Conservation (phyloP, 2,888 invertebrate genomes). For the Drosophila pegasa region DNA sequence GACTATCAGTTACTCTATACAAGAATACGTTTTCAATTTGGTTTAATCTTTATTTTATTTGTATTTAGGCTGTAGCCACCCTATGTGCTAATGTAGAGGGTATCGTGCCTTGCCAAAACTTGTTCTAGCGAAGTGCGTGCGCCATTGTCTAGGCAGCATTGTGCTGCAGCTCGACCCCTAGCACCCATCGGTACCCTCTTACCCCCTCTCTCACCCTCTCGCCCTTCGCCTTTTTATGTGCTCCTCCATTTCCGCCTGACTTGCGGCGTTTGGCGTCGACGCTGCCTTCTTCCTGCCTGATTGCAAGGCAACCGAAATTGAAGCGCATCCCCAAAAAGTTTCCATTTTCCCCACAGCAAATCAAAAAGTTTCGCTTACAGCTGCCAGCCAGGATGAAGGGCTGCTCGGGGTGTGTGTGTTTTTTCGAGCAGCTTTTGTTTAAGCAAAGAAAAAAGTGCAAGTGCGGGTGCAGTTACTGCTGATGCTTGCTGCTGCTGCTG, state of each 20-base stretch:
- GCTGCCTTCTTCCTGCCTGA: constrained; percentile 56
- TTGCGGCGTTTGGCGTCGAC: constrained; percentile 71
- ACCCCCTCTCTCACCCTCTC: neutral
- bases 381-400: neutral
- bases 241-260: constrained; percentile 65
- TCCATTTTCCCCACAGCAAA: constrained; percentile 40
- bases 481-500: constrained; percentile 2
- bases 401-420: neutral
- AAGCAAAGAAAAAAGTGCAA: constrained; percentile 66
- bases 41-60: neutral
- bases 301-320: constrained; percentile 77
- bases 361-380: constrained; percentile 76
- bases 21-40: neutral
- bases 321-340: constrained; percentile 70
- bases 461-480: constrained; percentile 50
- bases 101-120: constrained; percentile 56
- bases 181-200: neutral
- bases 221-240: constrained; percentile 1
- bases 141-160: constrained; percentile 61
- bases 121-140: constrained; percentile 65
- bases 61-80: neutral
- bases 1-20: constrained; percentile 23
- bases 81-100: constrained; percentile 4
- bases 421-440: constrained; percentile 63
- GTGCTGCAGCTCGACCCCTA: constrained; percentile 20